phyloP scores from a whole-genome alignment of 2,888 invertebrate species.

The Latrodectus hesperus region DNA sequence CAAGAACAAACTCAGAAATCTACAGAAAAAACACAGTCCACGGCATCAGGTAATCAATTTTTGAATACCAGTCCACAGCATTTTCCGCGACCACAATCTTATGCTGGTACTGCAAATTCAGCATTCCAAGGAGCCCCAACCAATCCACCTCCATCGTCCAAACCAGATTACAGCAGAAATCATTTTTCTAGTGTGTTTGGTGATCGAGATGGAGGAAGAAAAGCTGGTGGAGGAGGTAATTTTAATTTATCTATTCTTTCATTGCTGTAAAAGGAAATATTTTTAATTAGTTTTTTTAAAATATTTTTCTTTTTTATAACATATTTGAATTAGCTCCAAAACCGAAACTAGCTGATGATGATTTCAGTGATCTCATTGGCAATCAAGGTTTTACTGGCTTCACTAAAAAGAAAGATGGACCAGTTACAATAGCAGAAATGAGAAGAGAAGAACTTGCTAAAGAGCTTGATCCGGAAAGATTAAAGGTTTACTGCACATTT shows the following conservation, averaged over 20 bases:
- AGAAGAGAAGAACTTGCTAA: slow-evolving; percentile 88
- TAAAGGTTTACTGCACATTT: slow-evolving; percentile 80
- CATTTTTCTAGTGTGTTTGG: slow-evolving; percentile 78
- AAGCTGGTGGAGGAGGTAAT: slow-evolving; percentile 40
- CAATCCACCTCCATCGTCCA: slow-evolving; percentile 14
- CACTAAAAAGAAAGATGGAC: slow-evolving; percentile 83
- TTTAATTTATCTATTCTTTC: too few relatives aligned
- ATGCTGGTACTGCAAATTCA: slow-evolving; percentile 63
- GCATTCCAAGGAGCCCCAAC: slow-evolving; percentile 34
- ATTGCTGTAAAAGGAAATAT: slow-evolving; percentile 1
- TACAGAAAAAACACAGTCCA: slow-evolving; percentile 1
- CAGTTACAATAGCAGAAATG: slow-evolving; percentile 92
- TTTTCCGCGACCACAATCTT: slow-evolving; percentile 64
- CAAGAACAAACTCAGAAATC: slow-evolving; percentile 1
- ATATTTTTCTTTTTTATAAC: not conserved
- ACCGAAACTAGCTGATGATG: slow-evolving; percentile 79
- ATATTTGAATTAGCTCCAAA: slow-evolving; percentile 70
- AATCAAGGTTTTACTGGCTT: slow-evolving; percentile 91
- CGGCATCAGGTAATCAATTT: slow-evolving; percentile 37
- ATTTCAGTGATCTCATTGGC: slow-evolving; percentile 93
- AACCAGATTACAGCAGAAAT: slow-evolving; percentile 81
- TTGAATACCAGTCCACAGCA: slow-evolving; percentile 67
- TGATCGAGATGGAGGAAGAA: slow-evolving; percentile 49
- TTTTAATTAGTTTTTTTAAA: not conserved
- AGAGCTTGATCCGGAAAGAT: slow-evolving; percentile 93